A percentile compares a stretch with the other conserved stretches of the same genome.
phyloP scores from a whole-genome alignment of 1,140 invertebrate genomes.

The Lethocerus indicus region DNA sequence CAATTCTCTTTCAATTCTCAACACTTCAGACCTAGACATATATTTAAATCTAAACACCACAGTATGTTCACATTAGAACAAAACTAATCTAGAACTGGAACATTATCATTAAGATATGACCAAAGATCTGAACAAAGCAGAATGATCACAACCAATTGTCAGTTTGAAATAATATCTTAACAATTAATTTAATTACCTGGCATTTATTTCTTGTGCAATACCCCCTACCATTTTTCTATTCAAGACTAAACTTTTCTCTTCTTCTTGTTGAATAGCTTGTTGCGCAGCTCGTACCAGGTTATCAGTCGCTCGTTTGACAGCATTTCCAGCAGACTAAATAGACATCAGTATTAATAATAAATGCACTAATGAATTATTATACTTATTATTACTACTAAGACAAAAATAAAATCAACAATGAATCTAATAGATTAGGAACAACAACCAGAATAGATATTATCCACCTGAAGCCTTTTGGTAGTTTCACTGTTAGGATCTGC shows the following conservation, averaged over 20 bases:
- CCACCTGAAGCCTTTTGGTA: conserved; percentile 70
- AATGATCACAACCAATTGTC: too few species aligned
- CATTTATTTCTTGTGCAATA: conserved; percentile 84
- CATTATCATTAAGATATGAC: too few species aligned
- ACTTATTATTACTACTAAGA: background rate
- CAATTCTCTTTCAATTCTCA: conserved; percentile 84
- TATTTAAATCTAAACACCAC: too few species aligned
- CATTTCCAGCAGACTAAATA: conserved; percentile 75
- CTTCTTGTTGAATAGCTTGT: conserved; percentile 80
- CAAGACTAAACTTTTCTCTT: conserved; percentile 75
- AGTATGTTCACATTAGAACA: too few species aligned
- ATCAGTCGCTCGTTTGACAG: conserved; percentile 94
- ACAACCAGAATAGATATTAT: too few species aligned
- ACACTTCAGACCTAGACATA: conserved; percentile 50
- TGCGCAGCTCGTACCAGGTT: conserved; percentile 88
- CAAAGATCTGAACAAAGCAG: too few species aligned
- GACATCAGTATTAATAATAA: too few species aligned
- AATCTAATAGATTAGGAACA: too few species aligned
- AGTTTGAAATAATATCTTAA: too few species aligned
- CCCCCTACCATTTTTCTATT: conserved; percentile 85
- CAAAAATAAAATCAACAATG: background rate
- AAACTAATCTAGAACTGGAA: conserved; percentile 2
- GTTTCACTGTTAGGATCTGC: conserved; percentile 88
- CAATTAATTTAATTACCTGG: too few species aligned
- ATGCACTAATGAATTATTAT: background rate